Base-by-base conservation (phyloP, 2,113 vertebrate genomes). In the Chloebia gouldiae region DNA sequence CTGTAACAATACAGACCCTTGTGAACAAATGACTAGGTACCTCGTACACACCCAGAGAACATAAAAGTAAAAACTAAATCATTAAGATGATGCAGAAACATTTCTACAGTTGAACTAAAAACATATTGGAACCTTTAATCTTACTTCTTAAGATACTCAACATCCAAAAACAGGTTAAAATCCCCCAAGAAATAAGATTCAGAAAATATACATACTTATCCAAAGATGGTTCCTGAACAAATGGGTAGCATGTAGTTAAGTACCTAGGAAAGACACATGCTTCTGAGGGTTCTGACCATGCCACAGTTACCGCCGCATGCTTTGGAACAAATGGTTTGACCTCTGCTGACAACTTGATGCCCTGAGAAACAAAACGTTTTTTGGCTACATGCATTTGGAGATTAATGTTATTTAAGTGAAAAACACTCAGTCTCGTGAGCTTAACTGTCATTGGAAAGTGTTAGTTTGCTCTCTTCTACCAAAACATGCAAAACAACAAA, bases 321-420 rank as follows among this genome's bases (percentile, higher is more conserved):
- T 97, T 98, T 91, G 98, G 97, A 60, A 98, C 95, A 97, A 98
- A 98, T 1, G 97, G 97, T 95, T 98, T 97, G 94, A 98, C 97
- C 94, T 98, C 98, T 93, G 98, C 97, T 96, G 98, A 98, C 91
- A 98, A 97, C 95, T 93, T 96, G 96, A 97, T 87, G 89, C 88
- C 96, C 97, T 98, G 81, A 93, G 91, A 95, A 94, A 86, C 82
- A 96, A 97, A 97, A 95, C 0, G 8, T 7, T 30, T 84, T 95
- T 92, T 94, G 86, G 94, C 92, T 93, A 95, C 72, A 69, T 68
- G 86, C 47, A 73, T 69, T 90, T 92, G 65, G 66, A 95, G 27
- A 92, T 79, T 69, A 81, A 68, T 11, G 68, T 53, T n/a, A 9
- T n/a, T 33, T 42, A 90, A 94, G 66, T 57, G 59, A 91, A 94